phyloP scores from a whole-genome alignment of 2,888 invertebrate genomes.

The Fissipunctia ypsillon region DNA sequence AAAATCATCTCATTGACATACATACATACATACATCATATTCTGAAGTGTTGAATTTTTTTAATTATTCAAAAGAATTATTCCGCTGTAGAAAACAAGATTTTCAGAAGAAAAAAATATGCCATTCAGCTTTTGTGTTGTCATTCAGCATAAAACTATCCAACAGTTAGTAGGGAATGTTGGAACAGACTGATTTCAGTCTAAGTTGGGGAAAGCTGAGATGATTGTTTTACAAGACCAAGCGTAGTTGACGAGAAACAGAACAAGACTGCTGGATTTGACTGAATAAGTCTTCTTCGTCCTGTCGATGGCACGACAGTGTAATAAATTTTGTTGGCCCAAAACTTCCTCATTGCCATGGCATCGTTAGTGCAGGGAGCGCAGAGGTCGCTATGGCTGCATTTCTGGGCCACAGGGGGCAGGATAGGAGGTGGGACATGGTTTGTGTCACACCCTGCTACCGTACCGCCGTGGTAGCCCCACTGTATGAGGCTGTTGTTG shows the following conservation, averaged over 20 bases:
- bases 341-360: not conserved
- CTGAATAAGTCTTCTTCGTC: too few species aligned
- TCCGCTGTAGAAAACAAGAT: not conserved
- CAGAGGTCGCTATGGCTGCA: not conserved
- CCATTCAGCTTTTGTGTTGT: not conserved
- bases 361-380: not conserved
- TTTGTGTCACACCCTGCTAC: too few species aligned
- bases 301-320: too few species aligned
- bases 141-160: too few species aligned
- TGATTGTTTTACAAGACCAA: not conserved
- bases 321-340: not conserved
- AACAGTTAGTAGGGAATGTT: not conserved
- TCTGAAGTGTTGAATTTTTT: not conserved
- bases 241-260: not conserved
- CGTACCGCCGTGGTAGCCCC: too few species aligned
- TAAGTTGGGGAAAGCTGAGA: too few species aligned
- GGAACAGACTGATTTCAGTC: not conserved
- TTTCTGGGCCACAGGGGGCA: not conserved
- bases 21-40: too few species aligned
- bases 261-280: not conserved
- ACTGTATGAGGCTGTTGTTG: too few species aligned
- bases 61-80: not conserved
- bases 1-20: slow-evolving; percentile 48
- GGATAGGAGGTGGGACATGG: too few species aligned
- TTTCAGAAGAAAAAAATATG: not conserved